Evolutionary conservation across 2,888 invertebrate species (phyloP).

Genomic region (Zhuqinia jingwanae): DNA sequence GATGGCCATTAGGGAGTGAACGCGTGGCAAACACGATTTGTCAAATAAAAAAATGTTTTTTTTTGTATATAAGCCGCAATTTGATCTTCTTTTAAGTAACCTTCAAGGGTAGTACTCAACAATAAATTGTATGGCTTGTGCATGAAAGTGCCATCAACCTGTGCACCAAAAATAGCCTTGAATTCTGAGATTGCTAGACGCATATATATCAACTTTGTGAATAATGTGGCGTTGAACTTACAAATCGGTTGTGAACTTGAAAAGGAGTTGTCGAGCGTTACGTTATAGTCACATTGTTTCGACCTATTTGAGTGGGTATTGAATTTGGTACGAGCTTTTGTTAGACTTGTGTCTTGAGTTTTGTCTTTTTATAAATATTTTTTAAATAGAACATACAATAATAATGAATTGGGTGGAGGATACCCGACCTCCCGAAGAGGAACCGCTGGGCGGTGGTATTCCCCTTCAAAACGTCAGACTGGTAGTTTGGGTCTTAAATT

Average conservation of each 20-base stretch:
- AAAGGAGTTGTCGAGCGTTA: no score
- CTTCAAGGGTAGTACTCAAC: no score
- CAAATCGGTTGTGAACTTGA: neutral
- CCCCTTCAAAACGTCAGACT: constrained; percentile 36
- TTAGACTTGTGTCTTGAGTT: neutral
- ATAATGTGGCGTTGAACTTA: neutral
- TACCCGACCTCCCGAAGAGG: constrained; percentile 1
- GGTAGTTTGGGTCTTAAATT: constrained; percentile 30
- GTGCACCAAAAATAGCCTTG: no score
- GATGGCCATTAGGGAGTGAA: no score
- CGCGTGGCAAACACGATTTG: no score
- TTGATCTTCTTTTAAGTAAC: no score
- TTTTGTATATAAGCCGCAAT: no score
- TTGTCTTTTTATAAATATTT: neutral
- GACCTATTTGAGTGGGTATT: constrained; percentile 30
- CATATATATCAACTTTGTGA: no score
- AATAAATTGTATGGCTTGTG: no score
- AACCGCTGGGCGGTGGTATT: constrained; percentile 42
- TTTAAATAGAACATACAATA: constrained; percentile 58
- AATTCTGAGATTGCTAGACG: no score
- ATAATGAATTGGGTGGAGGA: constrained; percentile 43
- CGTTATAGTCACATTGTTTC: no score
- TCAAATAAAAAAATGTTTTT: no score
- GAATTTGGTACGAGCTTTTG: neutral
- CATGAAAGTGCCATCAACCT: constrained; percentile 11